Conservation (phyloP, 2,113 vertebrate species). For the Otolemur garnettii region DNA sequence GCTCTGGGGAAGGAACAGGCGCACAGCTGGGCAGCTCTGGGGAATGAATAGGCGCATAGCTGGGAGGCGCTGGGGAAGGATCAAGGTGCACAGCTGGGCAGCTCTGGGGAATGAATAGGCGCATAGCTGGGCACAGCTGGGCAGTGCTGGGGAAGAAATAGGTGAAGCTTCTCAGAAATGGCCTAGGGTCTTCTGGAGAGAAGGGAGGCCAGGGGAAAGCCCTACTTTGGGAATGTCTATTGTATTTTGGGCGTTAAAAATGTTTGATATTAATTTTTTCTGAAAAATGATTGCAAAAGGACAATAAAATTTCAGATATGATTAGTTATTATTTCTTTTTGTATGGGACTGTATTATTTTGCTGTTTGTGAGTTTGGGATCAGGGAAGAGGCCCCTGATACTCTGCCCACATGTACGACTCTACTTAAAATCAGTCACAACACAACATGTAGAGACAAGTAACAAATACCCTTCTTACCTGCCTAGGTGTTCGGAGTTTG, state of each 20-base stretch:
- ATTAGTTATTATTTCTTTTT: neutral
- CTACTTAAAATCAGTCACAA: neutral
- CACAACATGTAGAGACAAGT: neutral
- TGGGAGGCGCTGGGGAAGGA: too few relatives aligned
- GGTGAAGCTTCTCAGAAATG: accelerated
- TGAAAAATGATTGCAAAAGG: neutral
- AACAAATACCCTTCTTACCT: constrained; percentile 90
- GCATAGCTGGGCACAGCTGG: too few relatives aligned
- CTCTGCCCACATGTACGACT: neutral
- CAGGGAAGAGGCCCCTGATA: neutral
- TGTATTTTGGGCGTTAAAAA: neutral
- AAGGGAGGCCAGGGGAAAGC: neutral
- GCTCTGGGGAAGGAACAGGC: too few relatives aligned
- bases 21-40: too few relatives aligned
- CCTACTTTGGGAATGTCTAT: neutral
- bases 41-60: too few relatives aligned
- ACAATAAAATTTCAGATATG: neutral
- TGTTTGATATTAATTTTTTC: constrained; percentile 13
- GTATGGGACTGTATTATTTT: neutral
- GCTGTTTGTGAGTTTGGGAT: neutral
- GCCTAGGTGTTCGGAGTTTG: constrained; percentile 94
- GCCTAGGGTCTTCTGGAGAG: neutral
- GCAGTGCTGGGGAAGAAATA: neutral
- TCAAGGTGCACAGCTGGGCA: too few relatives aligned
- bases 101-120: too few relatives aligned